These are phyloP conservation scores for Drymonia ruficornis DNA, from an alignment of 2,888 invertebrate genomes.

Conservation along the genomic window DNA sequence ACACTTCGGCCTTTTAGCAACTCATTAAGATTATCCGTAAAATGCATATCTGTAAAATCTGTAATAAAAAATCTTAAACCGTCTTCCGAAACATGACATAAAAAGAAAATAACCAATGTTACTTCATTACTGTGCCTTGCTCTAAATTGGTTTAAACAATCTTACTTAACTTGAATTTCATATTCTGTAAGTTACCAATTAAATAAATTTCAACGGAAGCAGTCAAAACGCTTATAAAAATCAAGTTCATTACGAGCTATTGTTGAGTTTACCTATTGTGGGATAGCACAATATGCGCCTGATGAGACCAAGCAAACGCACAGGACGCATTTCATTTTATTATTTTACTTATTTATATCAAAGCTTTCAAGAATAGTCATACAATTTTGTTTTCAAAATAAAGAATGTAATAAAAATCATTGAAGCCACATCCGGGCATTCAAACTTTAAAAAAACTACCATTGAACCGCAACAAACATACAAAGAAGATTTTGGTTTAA, in stretches of 20 bases:
- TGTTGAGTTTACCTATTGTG: conserved; percentile 54
- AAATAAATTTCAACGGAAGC: conserved; percentile 29
- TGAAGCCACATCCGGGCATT: conserved; percentile 18
- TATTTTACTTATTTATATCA: conserved; percentile 24
- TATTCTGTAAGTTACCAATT: neutral
- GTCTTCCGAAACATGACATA: no score
- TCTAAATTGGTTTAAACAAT: neutral
- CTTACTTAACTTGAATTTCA: neutral
- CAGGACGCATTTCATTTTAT: conserved; percentile 22
- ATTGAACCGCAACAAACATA: conserved; percentile 18
- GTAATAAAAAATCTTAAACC: no score
- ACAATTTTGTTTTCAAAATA: conserved; percentile 12
- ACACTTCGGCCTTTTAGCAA: no score
- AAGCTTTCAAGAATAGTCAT: conserved; percentile 17
- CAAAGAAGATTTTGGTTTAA: conserved; percentile 18
- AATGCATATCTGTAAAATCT: no score
- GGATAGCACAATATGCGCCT: conserved; percentile 47
- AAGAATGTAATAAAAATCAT: conserved; percentile 18
- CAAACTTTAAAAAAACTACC: conserved; percentile 11
- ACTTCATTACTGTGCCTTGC: neutral
- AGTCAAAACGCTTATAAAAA: conserved; percentile 29
- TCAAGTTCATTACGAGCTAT: conserved; percentile 52
- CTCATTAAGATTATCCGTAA: no score
- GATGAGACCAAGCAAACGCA: conserved; percentile 44
- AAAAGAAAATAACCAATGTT: neutral